Base-by-base conservation (phyloP, 2,888 invertebrate genomes). In the Eremobia ochroleuca region DNA sequence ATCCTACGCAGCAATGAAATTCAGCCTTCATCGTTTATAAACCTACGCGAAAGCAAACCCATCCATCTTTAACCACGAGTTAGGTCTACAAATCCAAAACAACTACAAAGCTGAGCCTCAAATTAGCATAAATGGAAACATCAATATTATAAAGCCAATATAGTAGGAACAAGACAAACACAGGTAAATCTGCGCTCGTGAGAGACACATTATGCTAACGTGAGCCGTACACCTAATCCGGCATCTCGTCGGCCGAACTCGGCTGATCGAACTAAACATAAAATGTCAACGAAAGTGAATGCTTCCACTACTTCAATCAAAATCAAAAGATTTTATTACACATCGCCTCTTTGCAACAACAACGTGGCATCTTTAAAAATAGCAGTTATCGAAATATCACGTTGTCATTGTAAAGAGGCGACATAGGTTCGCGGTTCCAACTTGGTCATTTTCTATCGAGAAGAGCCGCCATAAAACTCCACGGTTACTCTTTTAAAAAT, bases 121-220 rank as follows among this genome's bases (percentile, higher is more conserved):
- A 82, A 85, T 82, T 83, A 81, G 66, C 79, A 77, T 85, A 86
- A 87, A 79, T 79, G 49, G 70, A 77, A 77, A 85, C 81, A 85
- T 84, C 83, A 85, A 85, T 77, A 83, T 87, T 67, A 77, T 81
- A 83, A 75, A 79, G 85, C 62, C 85, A 83, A 86, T 87, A 64
- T 37, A 71, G 76, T 73, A 71, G 64, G 74, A 71, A 66, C 72
- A 79, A 79, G 58, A 49, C 78, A 77, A 80, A 81, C 83, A 86
- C 71, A 85, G 77, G 78, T 72, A 85, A 89, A 88, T 86, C 79
- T 61, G 62, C 65, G 70, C 80, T 80, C 76, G 86, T 87, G 83
- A 79, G 81, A 76, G 76, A 80, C 71, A 73, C 67, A 83, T 86
- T 85, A 85, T 88, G 78, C 75, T 83, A 37, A 68, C 55, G n/a